Evolutionary conservation across 92 coral and sea anemone species (phyloP).

Genomic region (Blastomussa wellsi): DNA sequence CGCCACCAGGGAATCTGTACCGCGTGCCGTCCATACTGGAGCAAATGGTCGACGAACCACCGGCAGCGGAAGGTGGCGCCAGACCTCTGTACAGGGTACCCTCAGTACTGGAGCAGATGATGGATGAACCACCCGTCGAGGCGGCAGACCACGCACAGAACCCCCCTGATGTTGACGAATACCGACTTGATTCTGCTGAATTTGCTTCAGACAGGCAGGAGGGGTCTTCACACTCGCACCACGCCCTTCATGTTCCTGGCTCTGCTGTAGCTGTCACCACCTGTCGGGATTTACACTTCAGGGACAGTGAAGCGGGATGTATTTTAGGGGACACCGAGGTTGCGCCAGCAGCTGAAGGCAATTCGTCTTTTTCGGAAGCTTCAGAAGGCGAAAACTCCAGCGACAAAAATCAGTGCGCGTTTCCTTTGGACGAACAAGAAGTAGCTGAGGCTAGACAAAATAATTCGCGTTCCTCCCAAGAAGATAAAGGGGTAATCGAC

Average conservation of each 20-base stretch:
- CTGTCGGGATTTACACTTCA: constrained; percentile 54
- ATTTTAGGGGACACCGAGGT: constrained; percentile 63
- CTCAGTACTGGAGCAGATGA: constrained; percentile 83
- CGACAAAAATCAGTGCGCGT: constrained; percentile 16
- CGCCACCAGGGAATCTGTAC: constrained; percentile 30
- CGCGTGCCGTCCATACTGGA: constrained; percentile 83
- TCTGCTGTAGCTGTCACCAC: constrained; percentile 64
- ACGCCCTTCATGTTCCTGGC: constrained; percentile 64
- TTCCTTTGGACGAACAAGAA: constrained; percentile 7
- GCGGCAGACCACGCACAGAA: constrained; percentile 10
- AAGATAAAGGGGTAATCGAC: background rate
- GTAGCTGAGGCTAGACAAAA: background rate
- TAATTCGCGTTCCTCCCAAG: background rate
- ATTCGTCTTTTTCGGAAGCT: constrained; percentile 39
- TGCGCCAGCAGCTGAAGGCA: constrained; percentile 45
- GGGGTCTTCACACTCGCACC: constrained; percentile 70
- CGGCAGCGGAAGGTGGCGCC: constrained; percentile 22
- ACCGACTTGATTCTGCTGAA: constrained; percentile 77
- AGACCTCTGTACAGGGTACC: constrained; percentile 66
- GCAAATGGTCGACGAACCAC: constrained; percentile 76
- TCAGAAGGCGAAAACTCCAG: constrained; percentile 25
- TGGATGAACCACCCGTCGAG: constrained; percentile 55
- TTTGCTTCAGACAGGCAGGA: constrained; percentile 69
- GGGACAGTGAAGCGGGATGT: constrained; percentile 63
- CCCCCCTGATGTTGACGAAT: constrained; percentile 72